Evolutionary conservation across 2,113 vertebrate species (phyloP).

Genomic region (Pseudorectes ferrugineus): DNA sequence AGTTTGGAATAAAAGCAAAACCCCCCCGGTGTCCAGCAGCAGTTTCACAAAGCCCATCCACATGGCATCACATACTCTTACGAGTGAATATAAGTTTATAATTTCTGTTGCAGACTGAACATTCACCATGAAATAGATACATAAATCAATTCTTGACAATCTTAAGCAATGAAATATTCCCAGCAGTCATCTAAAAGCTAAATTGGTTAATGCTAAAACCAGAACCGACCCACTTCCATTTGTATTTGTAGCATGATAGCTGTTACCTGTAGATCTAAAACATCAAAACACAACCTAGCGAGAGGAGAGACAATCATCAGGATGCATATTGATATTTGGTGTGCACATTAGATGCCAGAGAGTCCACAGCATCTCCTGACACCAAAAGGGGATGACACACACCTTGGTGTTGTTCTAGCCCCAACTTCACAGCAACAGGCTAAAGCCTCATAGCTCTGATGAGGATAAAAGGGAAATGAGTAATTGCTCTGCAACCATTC

Average conservation of each 20-base stretch:
- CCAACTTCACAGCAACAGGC: neutral
- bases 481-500: neutral
- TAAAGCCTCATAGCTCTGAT: neutral
- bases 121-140: neutral
- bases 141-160: neutral
- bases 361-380: neutral
- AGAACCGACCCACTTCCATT: neutral
- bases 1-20: neutral
- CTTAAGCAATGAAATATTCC: neutral
- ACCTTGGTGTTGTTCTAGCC: neutral
- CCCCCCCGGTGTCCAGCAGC: neutral
- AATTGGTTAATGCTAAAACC: neutral
- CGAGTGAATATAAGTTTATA: neutral
- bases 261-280: neutral
- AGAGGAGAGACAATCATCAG: neutral
- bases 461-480: neutral
- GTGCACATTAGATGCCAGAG: neutral
- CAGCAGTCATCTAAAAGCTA: neutral
- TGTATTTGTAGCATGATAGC: neutral
- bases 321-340: fast-evolving
- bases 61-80: neutral
- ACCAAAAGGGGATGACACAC: neutral
- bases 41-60: neutral
- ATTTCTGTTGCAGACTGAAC: neutral
- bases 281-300: neutral